Evolutionary conservation across 1,140 invertebrate species (phyloP), one percentile per base, ranked within the genome.

Genomic region (Bradynema listronoti): DNA sequence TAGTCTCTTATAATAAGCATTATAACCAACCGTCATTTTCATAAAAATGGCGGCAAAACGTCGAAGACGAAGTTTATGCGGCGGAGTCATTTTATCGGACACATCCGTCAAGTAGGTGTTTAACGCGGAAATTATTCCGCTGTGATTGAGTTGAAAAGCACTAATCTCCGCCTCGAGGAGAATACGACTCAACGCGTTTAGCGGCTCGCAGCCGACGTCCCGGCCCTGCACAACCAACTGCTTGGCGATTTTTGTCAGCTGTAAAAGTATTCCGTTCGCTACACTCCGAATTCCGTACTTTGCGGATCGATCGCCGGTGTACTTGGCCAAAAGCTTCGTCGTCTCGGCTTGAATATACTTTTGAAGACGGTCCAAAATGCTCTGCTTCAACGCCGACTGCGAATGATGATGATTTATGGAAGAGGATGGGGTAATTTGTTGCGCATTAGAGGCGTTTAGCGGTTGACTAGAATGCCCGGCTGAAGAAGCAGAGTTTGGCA

Each of bases 91-190:
- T 9, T 25, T 29, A 9, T 30, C 60, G 9, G 56, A 36, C 1
- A 49, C 32, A 27, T 56, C 53, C 9, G 61, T 61, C 54, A 75
- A 63, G 45, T 75, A 75, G 1, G 19, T 55, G 34, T 45, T 57
- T n/a, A 75, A 49, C 1, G 72, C 69, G 3, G 49, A 27, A 29
- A 69, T 72, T 27, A 77, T 71, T 5, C 72, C 72, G 34, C 61
- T 68, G 29, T 75, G 71, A 30, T 68, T 75, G 33, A 75, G 34
- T 36, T 75, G 75, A 34, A 75, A 75, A 4, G 72, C 66, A 46
- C 61, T 75, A n/a, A 75, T 55, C 14, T 71, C 69, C 14, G 63
- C 47, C 19, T 50, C 46, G n/a, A 69, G 19, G 6, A 71, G 29
- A 7, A 69, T 36, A 32, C 54, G 45, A 2, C 54, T 57, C 43